Conservation (phyloP, 2,888 invertebrate species). For the Ormyrus thymus region DNA sequence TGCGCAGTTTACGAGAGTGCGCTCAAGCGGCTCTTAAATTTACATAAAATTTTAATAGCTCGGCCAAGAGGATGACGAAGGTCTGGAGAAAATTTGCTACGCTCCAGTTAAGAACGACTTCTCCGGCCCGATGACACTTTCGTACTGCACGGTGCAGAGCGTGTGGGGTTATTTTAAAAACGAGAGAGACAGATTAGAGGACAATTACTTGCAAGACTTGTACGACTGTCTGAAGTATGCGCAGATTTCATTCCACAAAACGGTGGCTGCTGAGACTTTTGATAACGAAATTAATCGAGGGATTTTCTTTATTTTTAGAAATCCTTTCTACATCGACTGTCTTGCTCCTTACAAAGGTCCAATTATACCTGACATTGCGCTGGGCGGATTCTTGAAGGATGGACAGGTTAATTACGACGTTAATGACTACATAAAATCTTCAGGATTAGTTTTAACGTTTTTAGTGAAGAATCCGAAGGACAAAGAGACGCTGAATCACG, state of each 20-base stretch:
- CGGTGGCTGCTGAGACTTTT: neutral
- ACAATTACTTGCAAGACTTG: constrained; percentile 75
- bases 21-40: too few species aligned
- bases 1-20: too few species aligned
- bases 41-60: constrained; percentile 65
- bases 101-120: constrained; percentile 85
- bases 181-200: constrained; percentile 76
- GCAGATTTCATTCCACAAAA: neutral
- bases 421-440: constrained; percentile 79
- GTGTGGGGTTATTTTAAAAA: constrained; percentile 87
- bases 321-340: constrained; percentile 80
- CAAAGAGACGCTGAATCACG: constrained; percentile 78
- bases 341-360: constrained; percentile 92
- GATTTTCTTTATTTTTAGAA: constrained; percentile 71
- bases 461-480: constrained; percentile 84
- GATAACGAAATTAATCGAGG: neutral
- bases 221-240: constrained; percentile 74
- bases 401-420: constrained; percentile 75
- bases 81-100: constrained; percentile 86
- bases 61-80: constrained; percentile 77
- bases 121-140: constrained; percentile 76
- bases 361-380: constrained; percentile 86
- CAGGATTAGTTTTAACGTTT: constrained; percentile 85
- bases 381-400: constrained; percentile 85
- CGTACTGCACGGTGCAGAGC: constrained; percentile 88